Percentiles rank a stretch among this genome's conserved stretches.
Conservation (phyloP, 2,113 vertebrate species). For the Sceloporus tristichus region DNA sequence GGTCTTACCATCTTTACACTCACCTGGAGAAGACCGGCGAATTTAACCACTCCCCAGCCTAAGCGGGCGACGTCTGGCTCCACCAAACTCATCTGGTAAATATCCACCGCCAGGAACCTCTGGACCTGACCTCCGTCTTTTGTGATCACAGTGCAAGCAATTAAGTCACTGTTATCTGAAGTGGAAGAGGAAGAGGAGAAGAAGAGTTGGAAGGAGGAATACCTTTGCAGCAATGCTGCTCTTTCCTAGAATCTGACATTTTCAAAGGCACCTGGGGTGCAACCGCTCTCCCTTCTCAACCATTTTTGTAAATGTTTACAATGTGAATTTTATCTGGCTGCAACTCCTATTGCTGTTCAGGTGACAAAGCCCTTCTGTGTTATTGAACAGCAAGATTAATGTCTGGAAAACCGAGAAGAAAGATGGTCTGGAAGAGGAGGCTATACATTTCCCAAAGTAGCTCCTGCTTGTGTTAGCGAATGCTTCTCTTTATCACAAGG, state of each 20-base stretch:
- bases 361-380: not conserved
- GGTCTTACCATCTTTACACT: not conserved
- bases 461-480: not conserved
- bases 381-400: not conserved
- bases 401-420: too few relatives aligned
- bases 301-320: not conserved
- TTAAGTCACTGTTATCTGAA: constrained; percentile 97
- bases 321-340: not conserved
- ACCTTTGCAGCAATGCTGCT: not conserved
- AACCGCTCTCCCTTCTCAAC: not conserved
- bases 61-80: constrained; percentile 95
- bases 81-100: constrained; percentile 98
- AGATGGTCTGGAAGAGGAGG: not conserved
- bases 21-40: constrained; percentile 95
- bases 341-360: not conserved
- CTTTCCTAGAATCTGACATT: not conserved
- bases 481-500: accelerated
- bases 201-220: not conserved
- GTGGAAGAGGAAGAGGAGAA: constrained; percentile 7
- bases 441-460: not conserved
- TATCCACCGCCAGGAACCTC: constrained; percentile 94
- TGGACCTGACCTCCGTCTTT: constrained; percentile 94
- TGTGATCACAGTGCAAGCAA: constrained; percentile 95
- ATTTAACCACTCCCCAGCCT: constrained; percentile 98
- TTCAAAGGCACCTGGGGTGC: not conserved